Evolutionary conservation across 1,140 invertebrate species (phyloP), one percentile per base, ranked within the genome.

Genomic region (Catajapyx aquilonaris): DNA sequence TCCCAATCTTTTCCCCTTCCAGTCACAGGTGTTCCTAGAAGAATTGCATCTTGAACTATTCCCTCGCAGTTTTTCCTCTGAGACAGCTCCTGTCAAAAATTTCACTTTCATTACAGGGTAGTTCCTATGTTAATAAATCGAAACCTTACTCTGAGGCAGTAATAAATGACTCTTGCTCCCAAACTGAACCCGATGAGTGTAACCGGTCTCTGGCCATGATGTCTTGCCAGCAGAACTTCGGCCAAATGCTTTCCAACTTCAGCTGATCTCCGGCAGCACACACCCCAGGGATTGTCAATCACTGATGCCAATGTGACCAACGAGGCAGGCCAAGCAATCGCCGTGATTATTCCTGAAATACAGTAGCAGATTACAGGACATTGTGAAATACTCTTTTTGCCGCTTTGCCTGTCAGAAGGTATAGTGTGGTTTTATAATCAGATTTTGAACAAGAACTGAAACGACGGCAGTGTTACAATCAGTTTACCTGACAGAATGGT

Each of bases 271-370:
- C 70, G 51, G 39, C 71, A 65, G 50, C 73, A 76, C 1, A 78
- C 74, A 35, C 71, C 70, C 76, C 76, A 79, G 1, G 76, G 75
- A 52, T 79, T 79, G 48, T 79, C 75, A 35, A 79, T 72, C 0
- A 76, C 63, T 22, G 61, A 65, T 5, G 74, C 61, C 17, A 66
- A 60, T 7, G 68, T 68, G 1, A 79, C 43, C 20, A 80, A 48
- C 18, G 71, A 64, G 7, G 69, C 56, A 16, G 76, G 76, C 75
- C 73, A 77, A 4, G 73, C 66, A 20, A 80, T 65, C 0, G 75
- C 75, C 31, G 64, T 59, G 31, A 79, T 58, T 4, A 79, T 46
- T 42, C 72, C 73, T 68, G 42, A 18, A 42, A 49, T 33, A 35
- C 31, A 5, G 5, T n/a, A n/a, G 18, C 15, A 18, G 16, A 15